These are phyloP conservation scores for Andrena haemorrhoa DNA, from an alignment of 2,888 invertebrate species.

Conservation along the genomic window DNA sequence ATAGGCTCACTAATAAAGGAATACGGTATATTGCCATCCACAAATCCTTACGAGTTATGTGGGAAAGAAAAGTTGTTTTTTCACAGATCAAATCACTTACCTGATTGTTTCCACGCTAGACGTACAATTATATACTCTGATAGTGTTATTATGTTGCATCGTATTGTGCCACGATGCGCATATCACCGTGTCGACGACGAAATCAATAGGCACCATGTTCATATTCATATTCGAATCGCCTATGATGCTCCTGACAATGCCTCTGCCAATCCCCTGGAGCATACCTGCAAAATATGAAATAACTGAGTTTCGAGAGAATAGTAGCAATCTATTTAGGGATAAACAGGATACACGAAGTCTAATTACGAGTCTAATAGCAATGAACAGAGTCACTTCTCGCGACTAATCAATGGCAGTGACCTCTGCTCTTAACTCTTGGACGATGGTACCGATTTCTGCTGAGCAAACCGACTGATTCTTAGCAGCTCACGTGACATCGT, in stretches of 20 bases:
- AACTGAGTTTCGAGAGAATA: background rate
- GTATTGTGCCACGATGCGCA: slow-evolving; percentile 92
- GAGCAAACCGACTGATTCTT: background rate
- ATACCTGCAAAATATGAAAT: slow-evolving; percentile 85
- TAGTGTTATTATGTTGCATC: slow-evolving; percentile 85
- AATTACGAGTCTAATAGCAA: background rate
- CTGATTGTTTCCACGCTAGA: slow-evolving; percentile 88
- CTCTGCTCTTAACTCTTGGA: too few species aligned
- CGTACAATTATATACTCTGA: slow-evolving; percentile 95
- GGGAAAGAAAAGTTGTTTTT: background rate
- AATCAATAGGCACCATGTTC: slow-evolving; percentile 96
- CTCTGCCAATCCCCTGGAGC: slow-evolving; percentile 92
- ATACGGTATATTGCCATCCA: too few species aligned
- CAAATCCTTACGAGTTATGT: too few species aligned
- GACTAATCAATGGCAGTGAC: too few species aligned
- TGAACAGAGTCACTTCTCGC: background rate
- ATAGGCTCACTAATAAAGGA: too few species aligned
- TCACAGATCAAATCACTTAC: background rate
- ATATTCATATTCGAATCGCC: slow-evolving; percentile 91
- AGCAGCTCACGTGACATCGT: too few species aligned
- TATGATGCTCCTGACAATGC: slow-evolving; percentile 92
- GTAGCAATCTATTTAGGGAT: background rate
- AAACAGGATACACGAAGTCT: background rate
- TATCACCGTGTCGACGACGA: slow-evolving; percentile 95
- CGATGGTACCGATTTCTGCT: background rate